Conservation (phyloP, 2,888 invertebrate genomes). For the Trissoscelio sp. region DNA sequence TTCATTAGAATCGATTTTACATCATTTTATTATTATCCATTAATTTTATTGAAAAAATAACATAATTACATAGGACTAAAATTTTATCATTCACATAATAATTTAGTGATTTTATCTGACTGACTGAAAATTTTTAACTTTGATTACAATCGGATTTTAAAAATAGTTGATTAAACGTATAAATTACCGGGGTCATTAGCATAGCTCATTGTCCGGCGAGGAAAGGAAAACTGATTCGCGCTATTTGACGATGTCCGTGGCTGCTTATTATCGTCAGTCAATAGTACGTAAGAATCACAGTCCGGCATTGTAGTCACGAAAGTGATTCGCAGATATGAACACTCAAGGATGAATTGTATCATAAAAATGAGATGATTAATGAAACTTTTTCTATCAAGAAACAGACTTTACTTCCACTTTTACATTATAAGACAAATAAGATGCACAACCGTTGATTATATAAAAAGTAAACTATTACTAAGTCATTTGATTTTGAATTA, state of each 20-base stretch:
- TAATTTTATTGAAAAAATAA: too few relatives aligned
- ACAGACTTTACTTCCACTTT: not conserved
- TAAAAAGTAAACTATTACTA: not conserved
- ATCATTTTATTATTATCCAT: too few relatives aligned
- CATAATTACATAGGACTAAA: too few relatives aligned
- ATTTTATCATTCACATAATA: too few relatives aligned
- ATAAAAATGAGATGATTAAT: conserved; percentile 48
- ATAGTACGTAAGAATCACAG: conserved; percentile 59
- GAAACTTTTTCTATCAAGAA: conserved; percentile 14
- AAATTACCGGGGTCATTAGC: conserved; percentile 51
- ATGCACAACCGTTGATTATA: not conserved
- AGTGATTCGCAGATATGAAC: conserved; percentile 43
- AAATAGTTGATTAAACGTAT: conserved; percentile 35
- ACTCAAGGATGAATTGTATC: conserved; percentile 43
- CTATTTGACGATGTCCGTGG: conserved; percentile 61
- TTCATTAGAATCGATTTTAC: too few relatives aligned
- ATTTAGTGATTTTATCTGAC: too few relatives aligned
- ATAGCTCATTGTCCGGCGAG: conserved; percentile 46
- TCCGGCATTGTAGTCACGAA: conserved; percentile 47
- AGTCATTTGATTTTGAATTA: not conserved
- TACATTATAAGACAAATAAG: conserved; percentile 7
- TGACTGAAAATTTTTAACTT: too few relatives aligned
- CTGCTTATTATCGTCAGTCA: conserved; percentile 65
- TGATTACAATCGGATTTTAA: not conserved
- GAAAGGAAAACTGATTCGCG: conserved; percentile 50